Evolutionary conservation across 1,140 invertebrate genomes (phyloP), one percentile per base, ranked within the genome.

Genomic region (Drosophila burlai): DNA sequence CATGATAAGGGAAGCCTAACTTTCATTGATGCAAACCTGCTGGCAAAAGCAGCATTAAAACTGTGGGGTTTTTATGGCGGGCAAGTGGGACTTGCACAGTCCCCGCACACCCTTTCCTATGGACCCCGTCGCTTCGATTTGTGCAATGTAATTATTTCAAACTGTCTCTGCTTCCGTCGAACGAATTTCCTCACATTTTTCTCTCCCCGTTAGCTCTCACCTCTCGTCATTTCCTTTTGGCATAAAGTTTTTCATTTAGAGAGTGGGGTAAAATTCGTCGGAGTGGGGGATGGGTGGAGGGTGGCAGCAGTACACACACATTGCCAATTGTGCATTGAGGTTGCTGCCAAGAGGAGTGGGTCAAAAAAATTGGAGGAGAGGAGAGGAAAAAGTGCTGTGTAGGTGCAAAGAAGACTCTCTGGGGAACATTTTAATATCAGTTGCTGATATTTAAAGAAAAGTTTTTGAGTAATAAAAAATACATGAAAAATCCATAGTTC

Each of bases 101-200:
- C 16, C 49, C 49, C 49, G 4, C 24, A 11, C 3, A 47, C 26
- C 21, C 21, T 31, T 36, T 29, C 26, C 52, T 3, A 21, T 54
- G 21, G 13, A 36, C 46, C 43, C 36, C 13, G 11, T 38, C 42
- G 24, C 16, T 76, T 58, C 49, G 71, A 59, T 59, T 75, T 78
- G 76, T 64, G 72, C 81, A 83, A 81, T 75, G 84, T 87, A 87
- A 87, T 87, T 87, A 87, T 87, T 87, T 87, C 81, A 89, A 87
- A 87, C 83, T 87, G 83, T 87, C 84, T 83, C 72, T 86, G 80
- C 79, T 86, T 86, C 84, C 84, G 84, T 75, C 74, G 77, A 66
- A 34, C 68, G 80, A 61, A 74, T 80, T 54, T 78, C 62, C 68
- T 65, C 61, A 63, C 66, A 68, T 55, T 71, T 58, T 61, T 36